Base-by-base conservation (phyloP, 2,888 invertebrate genomes). In the Geotrupes spiniger region DNA sequence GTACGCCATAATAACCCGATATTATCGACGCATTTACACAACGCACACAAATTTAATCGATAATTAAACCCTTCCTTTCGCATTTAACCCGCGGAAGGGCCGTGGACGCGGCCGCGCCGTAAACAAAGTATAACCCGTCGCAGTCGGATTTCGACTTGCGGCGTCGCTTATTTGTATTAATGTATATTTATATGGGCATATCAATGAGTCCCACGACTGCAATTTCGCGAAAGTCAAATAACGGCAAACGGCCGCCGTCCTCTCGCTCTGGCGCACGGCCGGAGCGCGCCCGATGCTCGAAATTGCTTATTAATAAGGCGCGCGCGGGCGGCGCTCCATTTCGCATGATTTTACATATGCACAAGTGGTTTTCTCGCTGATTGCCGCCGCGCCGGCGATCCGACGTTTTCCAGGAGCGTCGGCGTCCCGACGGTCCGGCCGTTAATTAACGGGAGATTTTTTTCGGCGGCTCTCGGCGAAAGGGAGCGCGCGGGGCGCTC, bases 131-230 rank as follows among this genome's bases (percentile, higher is more conserved):
- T 4, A 3, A 21, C 21, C 3, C 31, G 8, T 10, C 49, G 54
- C 42, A 54, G 53, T 54, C 52, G 52, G 51, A 56, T 56, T 53
- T 53, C 49, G 48, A 50, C 51, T 56, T 53, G 47, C 53, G 52
- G 33, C 46, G 64, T 62, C 62, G 64, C 63, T 65, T 64, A 67
- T 70, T 68, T 68, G 66, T 70, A 70, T 68, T 68, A 70, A 70
- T 69, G 68, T 67, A 66, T 66, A 70, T 68, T 68, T 66, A 68
- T 66, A 67, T 64, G 63, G 63, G 64, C 65, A 62, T 68, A 68
- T 70, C 68, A 68, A 70, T 68, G 65, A 65, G 63, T 70, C 69
- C 69, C 69, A 54, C 52, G 68, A 59, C 60, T 57, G 57, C 54
- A 60, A 60, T 64, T 64, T 56, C 58, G 54, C 56, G 56, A 57